Evolutionary conservation across 2,113 vertebrate species (phyloP), one percentile per base, ranked within the genome.

Genomic region (Chaenogobius annularis): DNA sequence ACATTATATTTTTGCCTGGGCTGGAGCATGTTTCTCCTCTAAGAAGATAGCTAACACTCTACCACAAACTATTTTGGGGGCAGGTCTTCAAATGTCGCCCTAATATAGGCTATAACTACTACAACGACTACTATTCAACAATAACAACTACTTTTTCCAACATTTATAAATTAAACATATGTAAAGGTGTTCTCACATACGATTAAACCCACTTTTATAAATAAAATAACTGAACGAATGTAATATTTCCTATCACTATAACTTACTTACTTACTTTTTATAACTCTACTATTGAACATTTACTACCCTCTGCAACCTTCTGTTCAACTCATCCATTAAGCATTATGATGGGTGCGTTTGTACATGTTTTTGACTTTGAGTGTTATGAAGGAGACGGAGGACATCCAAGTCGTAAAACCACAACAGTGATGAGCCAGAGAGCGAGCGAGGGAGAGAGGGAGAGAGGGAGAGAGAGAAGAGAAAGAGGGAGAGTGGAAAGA

Each of bases 341-440:
- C 11, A 1, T 67, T 62, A 46, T 64, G 52, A 26, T 67, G 47
- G 68, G 44, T 44, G 48, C 10, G 3, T 70, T 17, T 61, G 63
- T 46, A 54, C 50, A 15, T 73, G 69, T 74, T 79, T 67, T 48
- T 5, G 11, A 86, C 83, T 80, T 75, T 75, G 74, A 83, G 73
- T 72, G 68, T 75, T 62, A 78, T 79, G 81, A 87, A 88, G 86
- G 80, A 85, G 88, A 86, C 70, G 78, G 83, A 89, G 90, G 91
- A 88, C 89, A 77, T 90, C 77, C 82, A 82, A 79, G 71, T 78
- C 87, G 75, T 91, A 87, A 90, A 90, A 86, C 56, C 72, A 75
- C 87, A 91, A 83, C 73, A 82, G 77, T 81, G 62, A 88, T 84
- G 85, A 85, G 80, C 74, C 47, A 40, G 65, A 66, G 75, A 56